These are phyloP conservation scores for Phyllotreta cruciferae DNA, from an alignment of 2,888 invertebrate species.

Conservation along the genomic window DNA sequence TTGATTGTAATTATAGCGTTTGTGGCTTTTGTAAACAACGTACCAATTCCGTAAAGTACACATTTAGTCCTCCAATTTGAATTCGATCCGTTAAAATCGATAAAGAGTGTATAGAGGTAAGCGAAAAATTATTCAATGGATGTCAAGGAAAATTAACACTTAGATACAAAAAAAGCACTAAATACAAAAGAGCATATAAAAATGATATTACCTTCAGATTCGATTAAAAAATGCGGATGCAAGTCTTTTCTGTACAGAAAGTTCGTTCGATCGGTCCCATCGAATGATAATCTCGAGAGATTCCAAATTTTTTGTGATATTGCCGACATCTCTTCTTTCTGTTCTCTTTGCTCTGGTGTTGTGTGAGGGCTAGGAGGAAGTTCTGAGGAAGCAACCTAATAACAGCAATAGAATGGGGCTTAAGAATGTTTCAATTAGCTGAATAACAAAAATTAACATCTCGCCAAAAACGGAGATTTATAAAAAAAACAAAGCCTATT, in stretches of 20 bases:
- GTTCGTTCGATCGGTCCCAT: conserved; percentile 54
- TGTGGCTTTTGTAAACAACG: conserved; percentile 7
- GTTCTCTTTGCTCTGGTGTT: conserved; percentile 28
- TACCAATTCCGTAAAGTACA: too few species aligned
- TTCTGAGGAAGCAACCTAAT: conserved; percentile 40
- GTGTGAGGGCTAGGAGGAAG: conserved; percentile 40
- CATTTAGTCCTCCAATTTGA: too few species aligned
- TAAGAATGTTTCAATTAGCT: too few species aligned
- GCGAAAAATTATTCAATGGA: background rate
- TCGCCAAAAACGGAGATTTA: too few species aligned
- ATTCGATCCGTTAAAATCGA: too few species aligned
- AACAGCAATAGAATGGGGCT: background rate
- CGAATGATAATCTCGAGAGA: conserved; percentile 55
- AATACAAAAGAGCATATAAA: background rate
- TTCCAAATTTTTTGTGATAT: conserved; percentile 57
- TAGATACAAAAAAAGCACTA: background rate
- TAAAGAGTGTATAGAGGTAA: too few species aligned
- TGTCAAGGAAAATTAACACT: background rate
- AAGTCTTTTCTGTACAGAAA: conserved; percentile 56
- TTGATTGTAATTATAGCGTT: conserved; percentile 30
- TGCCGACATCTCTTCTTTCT: conserved; percentile 48
- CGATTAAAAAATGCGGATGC: conserved; percentile 55
- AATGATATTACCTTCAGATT: conserved; percentile 47
- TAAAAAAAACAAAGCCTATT: too few species aligned
- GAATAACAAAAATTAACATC: too few species aligned